Base-by-base conservation (phyloP, 2,797 vertebrate genomes). In the Chrosomus eos region DNA sequence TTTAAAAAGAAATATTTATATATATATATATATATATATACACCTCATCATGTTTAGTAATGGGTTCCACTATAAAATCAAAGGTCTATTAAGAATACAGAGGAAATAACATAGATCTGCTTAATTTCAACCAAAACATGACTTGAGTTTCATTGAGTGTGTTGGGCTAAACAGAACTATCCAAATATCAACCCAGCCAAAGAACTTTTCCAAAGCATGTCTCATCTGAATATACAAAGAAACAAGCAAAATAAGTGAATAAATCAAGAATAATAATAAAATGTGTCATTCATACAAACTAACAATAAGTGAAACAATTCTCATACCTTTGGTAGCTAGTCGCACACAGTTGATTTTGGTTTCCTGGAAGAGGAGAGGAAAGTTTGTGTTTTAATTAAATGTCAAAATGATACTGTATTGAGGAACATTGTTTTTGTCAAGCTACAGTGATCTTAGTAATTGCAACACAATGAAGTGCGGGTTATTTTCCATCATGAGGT, bases 331-430 rank as follows among this genome's bases (percentile, higher is more conserved):
- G n/a, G 96, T 97, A 83, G 97, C 98, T 92, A 99, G 95, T 64
- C 97, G 96, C 88, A 99, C 95, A 86, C 98, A 99, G 96, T 98
- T 99, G 95, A 99, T 98, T 95, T 99, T 99, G 90, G 96, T 98
- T 92, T 99, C 98, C 98, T 99, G 94, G 73, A 91, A 93, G 75
- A 84, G 71, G 40, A 87, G 55, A 81, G 43, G 66, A 88, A 85
- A 51, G 76, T 79, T 82, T 66, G 70, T 51, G 14, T 83, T 77
- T 77, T 78, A 73, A 78, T 87, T 60, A 73, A 68, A 60, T 4
- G 23, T 75, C 53, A 68, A 62, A 71, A 82, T 9, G 28, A 71
- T 60, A 45, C 48, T 75, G 33, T 36, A 79, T 74, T 84, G 72
- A 81, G 26, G 62, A 75, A 76, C 62, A 67, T 67, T 81, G 60